These are phyloP conservation scores for Barypeithes pellucidus DNA, from an alignment of 2,888 invertebrate species.

Conservation along the genomic window DNA sequence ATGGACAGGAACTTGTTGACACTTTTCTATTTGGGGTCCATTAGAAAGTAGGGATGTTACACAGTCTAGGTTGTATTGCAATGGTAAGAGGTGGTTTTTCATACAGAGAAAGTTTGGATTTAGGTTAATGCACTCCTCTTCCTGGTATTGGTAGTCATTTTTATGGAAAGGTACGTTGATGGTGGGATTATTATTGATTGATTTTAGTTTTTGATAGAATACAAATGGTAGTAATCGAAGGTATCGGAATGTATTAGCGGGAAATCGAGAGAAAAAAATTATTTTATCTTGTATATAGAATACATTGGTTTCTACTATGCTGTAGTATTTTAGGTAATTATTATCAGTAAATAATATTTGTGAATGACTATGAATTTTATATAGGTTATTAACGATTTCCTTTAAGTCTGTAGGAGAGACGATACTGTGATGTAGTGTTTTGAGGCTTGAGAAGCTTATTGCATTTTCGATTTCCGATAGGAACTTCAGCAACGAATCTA, in stretches of 20 bases:
- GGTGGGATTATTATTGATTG: background rate
- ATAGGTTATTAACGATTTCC: background rate
- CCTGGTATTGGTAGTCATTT: too few species aligned
- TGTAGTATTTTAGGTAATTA: background rate
- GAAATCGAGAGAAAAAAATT: background rate
- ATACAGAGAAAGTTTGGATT: too few species aligned
- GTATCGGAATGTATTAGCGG: background rate
- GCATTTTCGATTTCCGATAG: background rate
- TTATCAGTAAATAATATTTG: background rate
- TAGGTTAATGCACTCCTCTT: too few species aligned
- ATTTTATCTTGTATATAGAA: background rate
- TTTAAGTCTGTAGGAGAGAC: background rate
- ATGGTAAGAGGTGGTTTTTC: too few species aligned
- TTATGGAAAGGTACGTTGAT: background rate
- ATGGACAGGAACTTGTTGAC: background rate
- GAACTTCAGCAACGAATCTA: background rate
- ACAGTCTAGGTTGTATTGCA: background rate
- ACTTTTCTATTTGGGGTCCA: background rate
- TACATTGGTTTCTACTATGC: background rate
- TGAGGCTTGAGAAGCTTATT: background rate
- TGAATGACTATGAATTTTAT: background rate
- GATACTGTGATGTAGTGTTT: background rate
- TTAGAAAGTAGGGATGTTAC: background rate
- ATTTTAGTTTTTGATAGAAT: background rate
- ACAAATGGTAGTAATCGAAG: background rate